Conservation (phyloP, 1,140 invertebrate genomes). For the Chrysoperla carnea region DNA sequence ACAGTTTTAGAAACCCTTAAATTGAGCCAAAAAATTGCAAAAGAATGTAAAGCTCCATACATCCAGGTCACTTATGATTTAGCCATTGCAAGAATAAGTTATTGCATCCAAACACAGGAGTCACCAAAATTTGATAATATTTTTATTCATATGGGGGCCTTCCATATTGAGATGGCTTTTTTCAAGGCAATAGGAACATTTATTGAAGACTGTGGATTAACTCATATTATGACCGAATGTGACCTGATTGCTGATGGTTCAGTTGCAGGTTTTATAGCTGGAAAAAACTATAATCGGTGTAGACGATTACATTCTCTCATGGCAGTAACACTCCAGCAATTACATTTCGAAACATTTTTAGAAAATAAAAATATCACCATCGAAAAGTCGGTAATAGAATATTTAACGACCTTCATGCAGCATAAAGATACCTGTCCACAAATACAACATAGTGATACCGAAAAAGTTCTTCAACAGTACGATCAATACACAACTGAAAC, state of each 20-base stretch:
- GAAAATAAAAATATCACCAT: neutral
- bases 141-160: slow-evolving; percentile 21
- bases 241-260: slow-evolving; percentile 1
- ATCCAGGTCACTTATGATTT: slow-evolving; percentile 20
- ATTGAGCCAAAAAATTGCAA: slow-evolving; percentile 6
- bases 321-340: too few species aligned
- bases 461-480: neutral
- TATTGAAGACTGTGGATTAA: slow-evolving; percentile 8
- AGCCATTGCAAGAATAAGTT: slow-evolving; percentile 20
- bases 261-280: too few species aligned
- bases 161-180: slow-evolving; percentile 19
- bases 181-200: slow-evolving; percentile 8
- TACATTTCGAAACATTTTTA: slow-evolving; percentile 8
- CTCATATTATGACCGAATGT: slow-evolving; percentile 3
- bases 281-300: too few species aligned
- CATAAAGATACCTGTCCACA: slow-evolving; percentile 4
- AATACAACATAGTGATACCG: slow-evolving; percentile 4
- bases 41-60: slow-evolving; percentile 6
- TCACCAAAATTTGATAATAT: slow-evolving; percentile 16
- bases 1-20: neutral
- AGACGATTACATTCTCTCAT: too few species aligned
- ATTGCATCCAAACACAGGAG: slow-evolving; percentile 20
- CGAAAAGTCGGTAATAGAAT: slow-evolving; percentile 5
- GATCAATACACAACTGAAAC: slow-evolving; percentile 6
- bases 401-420: slow-evolving; percentile 1